A percentile compares a stretch with the other conserved stretches of the same genome.
Conservation (phyloP, 2,888 invertebrate genomes). For the Leuctra nigra region DNA sequence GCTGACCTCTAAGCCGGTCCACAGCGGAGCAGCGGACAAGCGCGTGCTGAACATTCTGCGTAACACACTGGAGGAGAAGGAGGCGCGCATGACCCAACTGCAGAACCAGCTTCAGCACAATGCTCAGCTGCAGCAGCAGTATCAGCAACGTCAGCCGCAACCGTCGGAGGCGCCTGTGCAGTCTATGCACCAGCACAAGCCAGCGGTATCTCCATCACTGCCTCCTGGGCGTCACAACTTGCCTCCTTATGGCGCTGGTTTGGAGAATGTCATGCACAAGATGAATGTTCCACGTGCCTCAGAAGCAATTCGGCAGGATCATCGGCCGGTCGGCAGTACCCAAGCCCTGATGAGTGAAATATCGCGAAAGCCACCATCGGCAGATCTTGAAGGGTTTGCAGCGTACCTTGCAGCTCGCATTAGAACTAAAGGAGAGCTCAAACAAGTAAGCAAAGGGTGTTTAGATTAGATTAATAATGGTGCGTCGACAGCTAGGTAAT, state of each 20-base stretch:
- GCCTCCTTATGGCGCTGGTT: constrained; percentile 49
- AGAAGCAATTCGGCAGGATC: constrained; percentile 54
- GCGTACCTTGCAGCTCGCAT: constrained; percentile 63
- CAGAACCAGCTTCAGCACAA: constrained; percentile 47
- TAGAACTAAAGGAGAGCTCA: constrained; percentile 80
- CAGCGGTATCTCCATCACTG: constrained; percentile 15
- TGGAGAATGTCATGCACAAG: constrained; percentile 49
- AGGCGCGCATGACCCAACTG: constrained; percentile 44
- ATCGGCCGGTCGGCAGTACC: constrained; percentile 36
- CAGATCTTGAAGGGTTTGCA: constrained; percentile 48
- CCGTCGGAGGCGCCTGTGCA: constrained; percentile 22
- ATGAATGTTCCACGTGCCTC: constrained; percentile 62
- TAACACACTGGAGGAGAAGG: constrained; percentile 59
- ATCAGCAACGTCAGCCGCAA: constrained; percentile 26
- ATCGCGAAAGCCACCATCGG: constrained; percentile 28
- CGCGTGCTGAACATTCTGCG: constrained; percentile 62
- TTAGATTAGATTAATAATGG: too few relatives aligned
- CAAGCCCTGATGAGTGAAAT: constrained; percentile 1
- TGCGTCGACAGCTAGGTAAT: too few relatives aligned
- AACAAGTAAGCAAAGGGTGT: constrained; percentile 45
- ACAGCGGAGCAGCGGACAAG: constrained; percentile 50
- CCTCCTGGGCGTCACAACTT: constrained; percentile 40
- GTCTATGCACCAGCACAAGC: constrained; percentile 21
- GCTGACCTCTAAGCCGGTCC: constrained; percentile 19
- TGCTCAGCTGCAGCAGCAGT: constrained; percentile 37